Conservation (phyloP, 30 jellyfish, hydroid and myxozoan species). For the Mastigias papua region DNA sequence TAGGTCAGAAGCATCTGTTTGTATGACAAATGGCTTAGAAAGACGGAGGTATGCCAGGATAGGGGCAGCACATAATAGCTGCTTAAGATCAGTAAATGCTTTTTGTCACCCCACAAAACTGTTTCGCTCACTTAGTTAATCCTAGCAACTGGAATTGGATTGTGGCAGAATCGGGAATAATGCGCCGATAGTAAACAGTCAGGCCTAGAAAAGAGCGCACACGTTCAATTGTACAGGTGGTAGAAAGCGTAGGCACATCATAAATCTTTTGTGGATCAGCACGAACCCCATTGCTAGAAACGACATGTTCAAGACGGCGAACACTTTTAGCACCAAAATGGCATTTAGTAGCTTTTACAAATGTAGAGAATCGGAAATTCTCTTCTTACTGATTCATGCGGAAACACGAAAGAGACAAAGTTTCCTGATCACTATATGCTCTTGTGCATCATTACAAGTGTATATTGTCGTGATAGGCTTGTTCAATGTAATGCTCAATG, state of each 20-base stretch:
- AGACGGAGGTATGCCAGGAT: not conserved
- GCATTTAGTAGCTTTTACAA: not conserved
- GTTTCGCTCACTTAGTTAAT: not conserved
- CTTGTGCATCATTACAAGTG: no score
- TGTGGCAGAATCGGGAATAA: not conserved
- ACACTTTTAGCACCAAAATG: not conserved
- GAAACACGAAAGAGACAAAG: no score
- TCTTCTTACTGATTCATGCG: no score
- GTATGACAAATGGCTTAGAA: not conserved
- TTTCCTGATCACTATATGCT: no score
- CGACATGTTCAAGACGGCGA: not conserved
- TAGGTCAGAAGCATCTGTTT: not conserved
- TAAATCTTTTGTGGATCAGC: not conserved
- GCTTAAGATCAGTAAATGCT: not conserved
- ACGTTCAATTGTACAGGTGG: not conserved
- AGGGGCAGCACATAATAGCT: not conserved
- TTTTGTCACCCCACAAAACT: not conserved
- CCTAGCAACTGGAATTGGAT: not conserved
- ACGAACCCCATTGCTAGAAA: not conserved
- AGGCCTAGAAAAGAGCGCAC: not conserved
- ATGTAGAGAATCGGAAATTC: no score
- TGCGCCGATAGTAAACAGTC: not conserved
- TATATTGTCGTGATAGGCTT: no score
- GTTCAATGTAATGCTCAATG: no score
- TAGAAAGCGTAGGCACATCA: not conserved